Base-by-base conservation (phyloP, 1,140 invertebrate species). In the Drosophila insularis region DNA sequence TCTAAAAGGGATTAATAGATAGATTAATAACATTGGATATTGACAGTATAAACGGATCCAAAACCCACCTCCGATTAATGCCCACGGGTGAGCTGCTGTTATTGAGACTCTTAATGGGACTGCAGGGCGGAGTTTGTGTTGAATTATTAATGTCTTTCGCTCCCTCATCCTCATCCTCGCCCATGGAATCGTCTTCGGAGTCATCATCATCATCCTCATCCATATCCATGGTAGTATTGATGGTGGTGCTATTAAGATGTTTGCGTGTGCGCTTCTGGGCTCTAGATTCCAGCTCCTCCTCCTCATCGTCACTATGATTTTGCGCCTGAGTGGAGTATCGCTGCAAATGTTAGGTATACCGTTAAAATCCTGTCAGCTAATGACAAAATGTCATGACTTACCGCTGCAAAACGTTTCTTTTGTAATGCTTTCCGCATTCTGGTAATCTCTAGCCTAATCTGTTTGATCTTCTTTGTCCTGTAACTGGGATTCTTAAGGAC, bases 11-110 rank as follows among this genome's bases (percentile, higher is more conserved):
- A 14, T 35, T 1, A 14, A 6, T 10, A 35, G 4, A 23, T 64
- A 13, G 17, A 17, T 17, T 19, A 40, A 50, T 46, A 0, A 43
- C n/a, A 58, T 13, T 21, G 6, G 7, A 4, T n/a, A 8, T 19
- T 0, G 13, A 65, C 10, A 11, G 8, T 53, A 14, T 6, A 19
- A 2, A 19, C 21, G 13, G 1, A 1, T 7, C 1, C 5, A 27
- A 10, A 5, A 72, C 73, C 46, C 40, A 92, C 91, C 91, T 93
- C 54, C 96, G 93, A 92, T 97, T 97, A 0, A 97, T 96, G 37
- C 96, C 95, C 39, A 93, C 92, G 68, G 91, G 84, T 46, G 92
- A 92, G 39, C 92, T 91, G 69, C 91, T 92, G 31, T 91, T 92
- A 64, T 82, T 90, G 0, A 90, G 74, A 72, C 75, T 90, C 71